Base-by-base conservation (phyloP, 2,888 invertebrate genomes). In the Hydriomena furcata region DNA sequence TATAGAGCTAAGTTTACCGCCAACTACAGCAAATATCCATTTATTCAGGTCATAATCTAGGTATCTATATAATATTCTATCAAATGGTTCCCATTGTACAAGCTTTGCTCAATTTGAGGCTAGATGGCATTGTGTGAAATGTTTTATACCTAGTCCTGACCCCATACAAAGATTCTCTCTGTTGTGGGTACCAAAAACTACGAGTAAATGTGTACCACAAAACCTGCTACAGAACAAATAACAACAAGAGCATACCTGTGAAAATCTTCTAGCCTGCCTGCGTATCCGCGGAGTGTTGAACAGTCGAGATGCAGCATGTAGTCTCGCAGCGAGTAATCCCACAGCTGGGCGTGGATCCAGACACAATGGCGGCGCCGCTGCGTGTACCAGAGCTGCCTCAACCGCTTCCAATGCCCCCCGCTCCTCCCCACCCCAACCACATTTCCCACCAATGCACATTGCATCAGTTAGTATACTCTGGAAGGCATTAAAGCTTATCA, bases 331-430 rank as follows among this genome's bases (percentile, higher is more conserved):
- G 48, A 95, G 91, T 38, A 95, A 84, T 20, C 95, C 95, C 30
- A 97, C 94, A 17, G 94, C 93, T 1, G 96, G 96, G 68, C 95
- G 94, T 2, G 98, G 97, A 83, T 98, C 97, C 41, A 98, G 91
- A 79, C 97, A 98, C 24, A 98, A 87, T 3, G 96, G 96, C 7
- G 96, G 97, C 56, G 96, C 94, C 2, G 97, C 96, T 7, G 96
- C 96, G 69, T 96, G 92, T 27, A 98, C 93, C 52, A 98, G 81
- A 64, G 96, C 95, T 56, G 97, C 96, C 80, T 98, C 98, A 48
- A 97, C 84, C 38, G 86, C 86, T 44, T 88, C 88, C 6, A 85
- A 46, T 0, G 93, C 91, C 46, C 95, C 91, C 52, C 94, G 92
- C 71, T 97, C 97, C 59, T 96, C 95, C 13, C 93, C 92, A 20